Evolutionary conservation across 30 jellyfish, hydroid and myxozoan genomes (phyloP), one percentile per base, ranked within the genome.

Genomic region (Hydractinia echinata): DNA sequence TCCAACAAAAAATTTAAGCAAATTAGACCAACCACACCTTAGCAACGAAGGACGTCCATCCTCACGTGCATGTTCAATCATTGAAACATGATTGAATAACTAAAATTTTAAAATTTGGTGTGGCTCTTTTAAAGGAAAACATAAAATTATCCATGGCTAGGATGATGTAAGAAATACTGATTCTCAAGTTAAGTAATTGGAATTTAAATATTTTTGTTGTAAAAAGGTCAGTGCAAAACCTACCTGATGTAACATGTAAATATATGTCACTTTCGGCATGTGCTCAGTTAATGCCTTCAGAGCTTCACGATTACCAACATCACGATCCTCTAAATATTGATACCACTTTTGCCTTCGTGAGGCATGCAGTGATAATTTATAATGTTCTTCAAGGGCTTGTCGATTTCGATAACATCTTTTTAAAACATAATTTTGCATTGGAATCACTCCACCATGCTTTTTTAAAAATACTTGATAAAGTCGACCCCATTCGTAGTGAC

Each of bases 401-500:
- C 95, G 82, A 73, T 91, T 91, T 66, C 98, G 79, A 8, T 82
- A 88, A 76, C 98, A 91, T 83, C 98, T 61, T 66, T 86, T 91
- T 66, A 91, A 74, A 51, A 91, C 98, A 66, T 79, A 86, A 66
- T 85, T 86, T 67, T 91, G 98, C 98, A 91, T 91, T 0, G 93
- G 86, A 8, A 67, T 82, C 14, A 90, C 90, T 18, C 96, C 95
- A 21, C 90, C 94, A 81, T 91, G 98, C 61, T 91, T 91, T 74
- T 74, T 82, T 53, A 91, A 62, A 71, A 86, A 91, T 0, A 91
- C 98, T 5, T 89, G 69, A 85, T 86, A 91, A 15, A 91, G 84
- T 52, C 91, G 85, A 10, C 96, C 72, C 98, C 98, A 91, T 73
- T 91, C 98, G 83, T 91, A 91, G 72, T 91, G 98, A 78, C 98